Conservation (phyloP, 1,140 invertebrate genomes). For the Atopsyche davidsoni region DNA sequence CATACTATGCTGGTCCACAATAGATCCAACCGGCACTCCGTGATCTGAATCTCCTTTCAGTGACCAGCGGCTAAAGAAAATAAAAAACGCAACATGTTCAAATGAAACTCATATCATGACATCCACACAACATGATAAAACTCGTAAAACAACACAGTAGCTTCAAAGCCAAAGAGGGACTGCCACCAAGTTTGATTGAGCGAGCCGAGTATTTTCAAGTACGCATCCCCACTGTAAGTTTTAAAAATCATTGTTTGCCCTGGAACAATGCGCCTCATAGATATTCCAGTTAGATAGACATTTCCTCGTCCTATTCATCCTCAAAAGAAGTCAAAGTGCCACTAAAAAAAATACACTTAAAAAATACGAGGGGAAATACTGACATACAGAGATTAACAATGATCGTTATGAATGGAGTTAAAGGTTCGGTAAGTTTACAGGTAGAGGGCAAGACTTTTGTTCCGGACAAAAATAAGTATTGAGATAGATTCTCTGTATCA, state of each 20-base stretch:
- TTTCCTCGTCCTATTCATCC: slow-evolving; percentile 12
- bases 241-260: slow-evolving; percentile 9
- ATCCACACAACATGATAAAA: not conserved
- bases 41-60: slow-evolving; percentile 37
- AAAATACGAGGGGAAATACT: no score
- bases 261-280: slow-evolving; percentile 21
- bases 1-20: slow-evolving; percentile 33
- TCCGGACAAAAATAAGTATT: not conserved
- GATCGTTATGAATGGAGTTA: slow-evolving; percentile 15
- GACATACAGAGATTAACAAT: slow-evolving; percentile 8
- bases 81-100: slow-evolving; percentile 4
- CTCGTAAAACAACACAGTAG: not conserved
- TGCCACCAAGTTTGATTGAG: slow-evolving; percentile 6
- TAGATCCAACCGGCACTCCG: slow-evolving; percentile 36
- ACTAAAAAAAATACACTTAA: slow-evolving; percentile 1
- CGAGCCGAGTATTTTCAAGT: not conserved
- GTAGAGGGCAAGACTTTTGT: slow-evolving; percentile 17
- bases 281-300: slow-evolving; percentile 23
- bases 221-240: slow-evolving; percentile 6
- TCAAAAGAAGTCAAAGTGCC: slow-evolving; percentile 16
- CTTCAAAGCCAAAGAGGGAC: slow-evolving; percentile 19
- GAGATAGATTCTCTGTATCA: not conserved
- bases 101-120: not conserved
- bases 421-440: slow-evolving; percentile 14
- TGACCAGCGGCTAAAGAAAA: slow-evolving; percentile 41